phyloP scores from a whole-genome alignment of 64 coral and sea anemone genomes.

The Dendronephthya gigantea region DNA sequence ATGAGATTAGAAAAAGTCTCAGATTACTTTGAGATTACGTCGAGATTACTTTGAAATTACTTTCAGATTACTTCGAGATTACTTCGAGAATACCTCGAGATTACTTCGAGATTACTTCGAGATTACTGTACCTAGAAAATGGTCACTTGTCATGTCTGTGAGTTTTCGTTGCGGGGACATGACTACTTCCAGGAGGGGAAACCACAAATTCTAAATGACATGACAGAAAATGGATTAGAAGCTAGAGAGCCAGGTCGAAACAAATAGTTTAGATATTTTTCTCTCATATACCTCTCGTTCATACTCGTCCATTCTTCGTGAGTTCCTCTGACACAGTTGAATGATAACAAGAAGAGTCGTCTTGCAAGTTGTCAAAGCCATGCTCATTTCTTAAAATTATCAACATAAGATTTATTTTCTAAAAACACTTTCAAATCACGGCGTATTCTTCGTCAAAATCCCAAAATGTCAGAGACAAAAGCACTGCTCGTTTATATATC shows the following conservation, averaged over 20 bases:
- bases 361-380: constrained; percentile 47
- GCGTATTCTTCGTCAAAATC: neutral
- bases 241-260: neutral
- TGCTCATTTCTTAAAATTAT: constrained; percentile 59
- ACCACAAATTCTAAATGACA: constrained; percentile 72
- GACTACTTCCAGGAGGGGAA: constrained; percentile 84
- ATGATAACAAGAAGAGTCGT: constrained; percentile 63
- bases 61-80: too few species aligned
- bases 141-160: constrained; percentile 62
- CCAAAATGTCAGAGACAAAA: neutral
- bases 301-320: constrained; percentile 68
- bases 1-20: neutral
- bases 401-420: too few species aligned
- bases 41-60: too few species aligned
- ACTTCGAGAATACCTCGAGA: too few species aligned
- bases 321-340: constrained; percentile 94
- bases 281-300: constrained; percentile 70
- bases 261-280: neutral
- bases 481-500: neutral
- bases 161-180: constrained; percentile 87
- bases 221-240: neutral
- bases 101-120: too few species aligned
- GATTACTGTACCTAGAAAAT: constrained; percentile 53
- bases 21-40: neutral
- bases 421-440: neutral